Conservation (phyloP, 2,113 vertebrate species). For the Tyto alba region DNA sequence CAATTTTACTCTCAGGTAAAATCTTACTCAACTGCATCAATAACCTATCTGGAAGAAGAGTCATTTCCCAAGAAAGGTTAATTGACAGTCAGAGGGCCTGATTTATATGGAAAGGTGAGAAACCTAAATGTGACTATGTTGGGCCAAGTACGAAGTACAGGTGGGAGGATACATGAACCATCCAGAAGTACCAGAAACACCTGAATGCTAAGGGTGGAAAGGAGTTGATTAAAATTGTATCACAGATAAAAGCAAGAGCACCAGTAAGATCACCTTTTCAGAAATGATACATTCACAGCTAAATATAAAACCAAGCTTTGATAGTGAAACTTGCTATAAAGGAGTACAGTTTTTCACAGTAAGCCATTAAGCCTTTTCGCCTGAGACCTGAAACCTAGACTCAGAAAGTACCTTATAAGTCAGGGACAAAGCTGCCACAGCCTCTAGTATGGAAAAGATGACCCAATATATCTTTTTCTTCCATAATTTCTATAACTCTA, state of each 20-base stretch:
- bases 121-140: neutral
- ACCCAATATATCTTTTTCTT: slow-evolving; percentile 6
- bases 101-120: neutral
- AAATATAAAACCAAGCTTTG: slow-evolving; percentile 1
- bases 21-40: neutral
- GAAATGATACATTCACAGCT: neutral
- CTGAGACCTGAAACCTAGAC: neutral
- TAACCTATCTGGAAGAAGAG: neutral
- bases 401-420: neutral
- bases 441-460: slow-evolving; percentile 6
- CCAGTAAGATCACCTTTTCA: neutral
- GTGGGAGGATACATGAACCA: neutral
- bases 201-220: neutral
- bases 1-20: neutral
- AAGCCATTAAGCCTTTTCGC: neutral
- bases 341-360: neutral
- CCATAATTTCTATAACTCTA: slow-evolving; percentile 11
- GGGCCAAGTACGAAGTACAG: neutral
- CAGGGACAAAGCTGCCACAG: neutral
- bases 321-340: neutral
- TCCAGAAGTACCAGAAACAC: neutral
- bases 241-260: neutral
- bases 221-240: neutral
- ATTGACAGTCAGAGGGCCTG: neutral
- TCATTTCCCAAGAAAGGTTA: neutral